Conservation (phyloP, 2,113 vertebrate genomes). For the Sebastes fasciatus region DNA sequence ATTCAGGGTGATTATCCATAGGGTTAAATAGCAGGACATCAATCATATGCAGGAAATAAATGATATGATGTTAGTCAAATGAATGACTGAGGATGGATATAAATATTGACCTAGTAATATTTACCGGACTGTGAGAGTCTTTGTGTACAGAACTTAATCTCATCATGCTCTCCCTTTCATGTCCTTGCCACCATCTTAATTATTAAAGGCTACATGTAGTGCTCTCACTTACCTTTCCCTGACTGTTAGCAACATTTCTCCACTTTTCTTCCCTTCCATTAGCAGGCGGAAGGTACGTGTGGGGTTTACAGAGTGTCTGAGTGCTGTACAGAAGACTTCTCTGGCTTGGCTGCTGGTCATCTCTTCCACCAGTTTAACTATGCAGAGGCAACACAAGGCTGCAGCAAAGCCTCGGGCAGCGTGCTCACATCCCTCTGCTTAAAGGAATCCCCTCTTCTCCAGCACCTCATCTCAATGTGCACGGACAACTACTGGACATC, state of each 20-base stretch:
- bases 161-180: not conserved
- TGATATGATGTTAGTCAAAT: not conserved
- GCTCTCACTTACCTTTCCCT: not conserved
- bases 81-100: not conserved
- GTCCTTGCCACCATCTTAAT: not conserved
- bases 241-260: constrained; percentile 10
- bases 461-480: not conserved
- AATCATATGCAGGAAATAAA: not conserved
- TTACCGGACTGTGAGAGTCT: not conserved
- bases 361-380: not conserved
- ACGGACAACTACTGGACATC: not conserved
- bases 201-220: not conserved
- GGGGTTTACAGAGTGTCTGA: not conserved
- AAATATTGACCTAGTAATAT: not conserved
- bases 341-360: constrained; percentile 11
- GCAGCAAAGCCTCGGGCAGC: not conserved
- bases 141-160: not conserved
- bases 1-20: not conserved
- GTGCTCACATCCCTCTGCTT: not conserved
- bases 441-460: not conserved
- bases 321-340: not conserved
- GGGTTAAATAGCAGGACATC: not conserved
- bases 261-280: not conserved
- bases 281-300: not conserved
- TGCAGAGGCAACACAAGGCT: constrained; percentile 9